Base-by-base conservation (phyloP, 2,797 vertebrate genomes). In the Novumbra hubbsi region DNA sequence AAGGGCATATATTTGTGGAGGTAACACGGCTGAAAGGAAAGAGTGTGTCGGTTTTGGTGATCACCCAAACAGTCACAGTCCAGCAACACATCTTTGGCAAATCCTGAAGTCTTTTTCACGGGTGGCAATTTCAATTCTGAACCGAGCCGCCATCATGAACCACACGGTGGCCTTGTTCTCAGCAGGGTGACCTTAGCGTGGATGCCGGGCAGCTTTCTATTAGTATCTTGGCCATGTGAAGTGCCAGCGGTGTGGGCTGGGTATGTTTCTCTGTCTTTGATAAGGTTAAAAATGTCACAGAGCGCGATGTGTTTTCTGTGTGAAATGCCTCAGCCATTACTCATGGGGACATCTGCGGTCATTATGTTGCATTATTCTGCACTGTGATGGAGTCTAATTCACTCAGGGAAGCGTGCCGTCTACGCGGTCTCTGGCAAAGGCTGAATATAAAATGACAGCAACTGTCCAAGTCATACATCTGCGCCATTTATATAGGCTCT, bases 111-210 rank as follows among this genome's bases (percentile, higher is more conserved):
- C 19, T n/a, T 17, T 55, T 81, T 81, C 81, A 83, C 73, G 77
- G 81, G 75, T 87, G 83, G 80, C 82, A 77, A 80, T 80, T 88
- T 86, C 81, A 86, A 81, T 88, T 88, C 85, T 76, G 78, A 72
- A 79, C 82, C 81, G 79, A 83, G 50, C 15, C 17, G 17, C 17
- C 50, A 52, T 17, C 7, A 55, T 55, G 52, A 21, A n/a, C 52
- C 52, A 55, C n/a, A 55, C n/a, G n/a, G 3, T 55, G 7, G n/a
- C n/a, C 19, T 8, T 0, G 8, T 55, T 55, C 52, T 21, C 19
- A 21, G 52, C 19, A 50, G 16, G 15, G 17, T 50, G 17, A 19
- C 49, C 17, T 17, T 4, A 55, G 52, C 52, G 21, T 19, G 52
- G n/a, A 2, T 8, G 12, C 52, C 7, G 7, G n/a, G 8, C 9